A percentile compares a stretch with the other conserved stretches of the same genome.
Evolutionary conservation across 2,797 vertebrate species (phyloP).

Genomic region (Premnoplex brunnescens): DNA sequence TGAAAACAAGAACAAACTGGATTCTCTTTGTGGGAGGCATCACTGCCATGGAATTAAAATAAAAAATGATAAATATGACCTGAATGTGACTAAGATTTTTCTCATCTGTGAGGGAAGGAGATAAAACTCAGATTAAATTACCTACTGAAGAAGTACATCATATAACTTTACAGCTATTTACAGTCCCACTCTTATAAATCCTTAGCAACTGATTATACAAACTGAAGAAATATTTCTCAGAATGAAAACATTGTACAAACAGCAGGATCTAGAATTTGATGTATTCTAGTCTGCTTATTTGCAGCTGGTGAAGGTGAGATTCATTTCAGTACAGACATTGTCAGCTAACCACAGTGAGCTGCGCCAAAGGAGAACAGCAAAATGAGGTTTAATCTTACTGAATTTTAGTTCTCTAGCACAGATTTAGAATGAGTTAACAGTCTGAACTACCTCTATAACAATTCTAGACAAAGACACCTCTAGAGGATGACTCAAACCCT

Average conservation of each 20-base stretch:
- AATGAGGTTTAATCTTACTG: not conserved
- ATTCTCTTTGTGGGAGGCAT: not conserved
- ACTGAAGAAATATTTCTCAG: not conserved
- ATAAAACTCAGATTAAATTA: conserved; percentile 22
- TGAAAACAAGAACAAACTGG: not conserved
- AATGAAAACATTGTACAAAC: not conserved
- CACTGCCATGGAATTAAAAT: not conserved
- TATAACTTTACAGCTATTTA: not conserved
- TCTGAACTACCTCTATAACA: not conserved
- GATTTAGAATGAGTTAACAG: not conserved
- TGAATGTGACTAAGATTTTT: conserved; percentile 20
- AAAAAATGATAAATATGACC: not conserved
- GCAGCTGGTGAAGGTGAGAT: not conserved
- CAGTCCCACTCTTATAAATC: not conserved
- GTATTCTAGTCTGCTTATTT: not conserved
- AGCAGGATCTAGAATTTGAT: not conserved
- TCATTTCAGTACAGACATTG: not conserved
- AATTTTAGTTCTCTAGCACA: not conserved
- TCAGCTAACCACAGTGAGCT: not conserved
- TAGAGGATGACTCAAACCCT: not conserved
- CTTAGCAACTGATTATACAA: not conserved
- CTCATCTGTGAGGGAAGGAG: conserved; percentile 11
- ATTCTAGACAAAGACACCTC: not conserved
- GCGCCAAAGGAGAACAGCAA: not conserved
- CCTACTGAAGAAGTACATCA: not conserved